Conservation (phyloP, 2,888 invertebrate genomes). For the Troglohyphantes excavatus region DNA sequence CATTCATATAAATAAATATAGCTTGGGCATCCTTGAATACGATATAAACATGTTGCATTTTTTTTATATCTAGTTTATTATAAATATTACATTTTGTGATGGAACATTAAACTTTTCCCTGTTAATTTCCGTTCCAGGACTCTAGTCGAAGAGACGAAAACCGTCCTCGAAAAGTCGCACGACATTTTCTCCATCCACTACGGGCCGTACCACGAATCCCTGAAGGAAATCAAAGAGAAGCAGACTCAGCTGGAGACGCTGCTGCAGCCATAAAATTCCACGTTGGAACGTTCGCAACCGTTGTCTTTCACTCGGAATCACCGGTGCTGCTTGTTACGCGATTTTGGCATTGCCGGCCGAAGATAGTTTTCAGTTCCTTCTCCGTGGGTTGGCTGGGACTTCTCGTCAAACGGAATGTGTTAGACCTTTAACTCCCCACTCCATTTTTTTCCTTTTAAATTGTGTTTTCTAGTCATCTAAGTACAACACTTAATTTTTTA, state of each 20-base stretch:
- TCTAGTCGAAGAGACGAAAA: conserved; percentile 62
- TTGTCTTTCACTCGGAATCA: conserved; percentile 45
- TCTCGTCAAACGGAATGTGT: conserved; percentile 11
- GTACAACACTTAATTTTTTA: too few relatives aligned
- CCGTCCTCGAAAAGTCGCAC: conserved; percentile 67
- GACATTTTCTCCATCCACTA: conserved; percentile 78
- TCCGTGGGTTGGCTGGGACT: conserved; percentile 31
- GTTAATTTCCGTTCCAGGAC: conserved; percentile 38
- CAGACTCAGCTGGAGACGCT: conserved; percentile 65
- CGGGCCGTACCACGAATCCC: conserved; percentile 71
- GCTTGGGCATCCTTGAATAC: too few relatives aligned
- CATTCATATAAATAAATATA: too few relatives aligned
- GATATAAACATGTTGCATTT: too few relatives aligned
- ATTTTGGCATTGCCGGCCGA: conserved; percentile 44
- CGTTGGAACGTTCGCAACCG: conserved; percentile 14
- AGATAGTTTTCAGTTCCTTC: conserved; percentile 44
- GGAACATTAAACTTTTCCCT: too few relatives aligned
- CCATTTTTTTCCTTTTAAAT: too few relatives aligned
- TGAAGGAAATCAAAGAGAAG: conserved; percentile 72
- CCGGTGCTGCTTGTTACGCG: conserved; percentile 45
- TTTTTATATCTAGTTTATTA: too few relatives aligned
- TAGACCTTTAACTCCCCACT: too few relatives aligned
- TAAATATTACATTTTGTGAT: too few relatives aligned
- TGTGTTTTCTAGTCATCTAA: too few relatives aligned
- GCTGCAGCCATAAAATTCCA: conserved; percentile 30